Percentiles rank a stretch among this genome's conserved stretches.
Conservation (phyloP, 2,113 vertebrate species). For the Microtus richardsoni region DNA sequence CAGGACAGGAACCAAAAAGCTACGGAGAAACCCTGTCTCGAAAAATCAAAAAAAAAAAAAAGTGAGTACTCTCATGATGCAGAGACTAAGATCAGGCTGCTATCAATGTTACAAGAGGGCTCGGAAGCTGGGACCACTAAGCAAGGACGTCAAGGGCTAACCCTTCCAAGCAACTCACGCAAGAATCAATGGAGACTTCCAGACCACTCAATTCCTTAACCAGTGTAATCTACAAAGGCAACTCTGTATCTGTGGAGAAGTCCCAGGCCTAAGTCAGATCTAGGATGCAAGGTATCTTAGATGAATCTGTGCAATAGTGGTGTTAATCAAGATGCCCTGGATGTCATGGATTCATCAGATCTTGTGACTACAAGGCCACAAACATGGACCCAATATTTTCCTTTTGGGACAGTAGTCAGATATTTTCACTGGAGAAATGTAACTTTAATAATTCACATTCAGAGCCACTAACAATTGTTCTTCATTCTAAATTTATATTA, state of each 20-base stretch:
- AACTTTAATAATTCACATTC: background rate
- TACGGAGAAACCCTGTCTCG: too few relatives aligned
- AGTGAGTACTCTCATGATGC: background rate
- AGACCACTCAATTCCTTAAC: background rate
- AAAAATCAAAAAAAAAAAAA: too few relatives aligned
- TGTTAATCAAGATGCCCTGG: slow-evolving; percentile 84
- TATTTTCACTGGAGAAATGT: background rate
- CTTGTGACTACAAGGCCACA: slow-evolving; percentile 94
- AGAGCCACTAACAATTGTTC: background rate
- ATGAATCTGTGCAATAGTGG: slow-evolving; percentile 93
- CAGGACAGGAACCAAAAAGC: too few relatives aligned
- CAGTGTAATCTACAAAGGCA: background rate
- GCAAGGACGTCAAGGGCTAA: background rate
- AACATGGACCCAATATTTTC: slow-evolving; percentile 90
- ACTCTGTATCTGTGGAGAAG: background rate
- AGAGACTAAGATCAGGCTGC: background rate
- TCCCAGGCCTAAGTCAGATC: background rate
- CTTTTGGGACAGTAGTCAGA: background rate
- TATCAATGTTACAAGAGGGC: background rate
- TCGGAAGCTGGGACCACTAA: background rate
- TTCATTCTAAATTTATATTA: background rate
- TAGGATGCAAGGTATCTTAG: slow-evolving; percentile 84
- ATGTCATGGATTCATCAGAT: slow-evolving; percentile 94
- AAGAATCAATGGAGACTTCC: background rate
- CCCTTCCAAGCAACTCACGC: background rate